Percentiles rank a stretch among this genome's conserved stretches.
phyloP scores from a whole-genome alignment of 2,888 invertebrate species.

The Temnothorax unifasciatus region DNA sequence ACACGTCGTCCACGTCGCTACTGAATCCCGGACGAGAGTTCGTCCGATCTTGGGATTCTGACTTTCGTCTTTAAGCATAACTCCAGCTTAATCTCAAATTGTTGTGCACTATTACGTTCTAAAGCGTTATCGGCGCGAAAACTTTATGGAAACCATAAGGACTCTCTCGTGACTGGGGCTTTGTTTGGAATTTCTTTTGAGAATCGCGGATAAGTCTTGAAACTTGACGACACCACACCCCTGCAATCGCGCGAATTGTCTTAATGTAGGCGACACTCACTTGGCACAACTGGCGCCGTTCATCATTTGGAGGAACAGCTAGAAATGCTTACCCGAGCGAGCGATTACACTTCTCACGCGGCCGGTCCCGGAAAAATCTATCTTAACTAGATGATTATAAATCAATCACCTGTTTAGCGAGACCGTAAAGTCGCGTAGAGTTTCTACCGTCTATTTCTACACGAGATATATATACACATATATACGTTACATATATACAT shows the following conservation, averaged over 20 bases:
- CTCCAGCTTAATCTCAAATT: background rate
- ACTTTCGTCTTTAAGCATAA: background rate
- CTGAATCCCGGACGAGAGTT: background rate
- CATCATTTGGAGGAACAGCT: slow-evolving; percentile 26
- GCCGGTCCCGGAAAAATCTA: background rate
- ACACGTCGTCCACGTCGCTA: background rate
- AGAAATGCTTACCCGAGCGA: slow-evolving; percentile 14
- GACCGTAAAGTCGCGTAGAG: background rate
- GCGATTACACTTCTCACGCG: slow-evolving; percentile 36
- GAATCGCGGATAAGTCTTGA: background rate
- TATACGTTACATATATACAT: background rate
- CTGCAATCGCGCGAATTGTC: slow-evolving; percentile 41
- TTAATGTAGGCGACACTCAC: slow-evolving; percentile 27
- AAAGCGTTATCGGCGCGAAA: background rate
- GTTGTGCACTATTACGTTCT: background rate
- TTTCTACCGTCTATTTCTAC: slow-evolving; percentile 15
- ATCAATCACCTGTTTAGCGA: slow-evolving; percentile 47
- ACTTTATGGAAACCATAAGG: slow-evolving; percentile 5
- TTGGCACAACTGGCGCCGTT: slow-evolving; percentile 42
- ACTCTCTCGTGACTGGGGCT: slow-evolving; percentile 3
- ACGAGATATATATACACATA: no score
- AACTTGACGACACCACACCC: slow-evolving; percentile 31
- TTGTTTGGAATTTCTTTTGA: slow-evolving; percentile 25
- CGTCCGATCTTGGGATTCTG: background rate
- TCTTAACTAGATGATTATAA: slow-evolving; percentile 33